Conservation (phyloP, 1,140 invertebrate genomes). For the Drosophila yakuba region DNA sequence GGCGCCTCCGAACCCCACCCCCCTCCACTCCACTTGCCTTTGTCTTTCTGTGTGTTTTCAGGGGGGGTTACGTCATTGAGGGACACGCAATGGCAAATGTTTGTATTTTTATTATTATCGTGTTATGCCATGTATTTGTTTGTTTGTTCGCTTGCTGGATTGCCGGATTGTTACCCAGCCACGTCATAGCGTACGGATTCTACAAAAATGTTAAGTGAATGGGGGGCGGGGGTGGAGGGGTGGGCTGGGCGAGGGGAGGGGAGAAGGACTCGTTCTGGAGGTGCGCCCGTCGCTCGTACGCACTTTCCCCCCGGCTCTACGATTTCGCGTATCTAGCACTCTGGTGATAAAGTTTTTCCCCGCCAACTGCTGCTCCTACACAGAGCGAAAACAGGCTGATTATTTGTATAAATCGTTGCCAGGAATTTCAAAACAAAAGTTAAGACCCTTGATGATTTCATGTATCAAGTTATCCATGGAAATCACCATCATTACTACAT, state of each 20-base stretch:
- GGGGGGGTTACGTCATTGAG: slow-evolving; percentile 67
- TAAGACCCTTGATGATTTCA: too few species aligned
- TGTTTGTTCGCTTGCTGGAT: slow-evolving; percentile 51
- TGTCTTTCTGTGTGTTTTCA: slow-evolving; percentile 22
- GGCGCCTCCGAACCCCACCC: not conserved
- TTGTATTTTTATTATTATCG: slow-evolving; percentile 65
- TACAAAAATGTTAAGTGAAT: not conserved
- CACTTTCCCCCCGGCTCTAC: slow-evolving; percentile 9
- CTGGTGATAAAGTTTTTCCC: slow-evolving; percentile 29
- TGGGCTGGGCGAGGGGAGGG: not conserved
- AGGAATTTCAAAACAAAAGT: too few species aligned
- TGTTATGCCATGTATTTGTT: slow-evolving; percentile 44
- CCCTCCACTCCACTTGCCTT: not conserved
- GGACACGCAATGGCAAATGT: slow-evolving; percentile 75
- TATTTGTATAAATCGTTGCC: not conserved
- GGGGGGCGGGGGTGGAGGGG: too few species aligned
- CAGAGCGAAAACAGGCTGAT: not conserved
- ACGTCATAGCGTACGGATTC: slow-evolving; percentile 27
- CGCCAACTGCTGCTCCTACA: not conserved
- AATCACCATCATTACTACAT: too few species aligned
- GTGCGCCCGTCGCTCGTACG: slow-evolving; percentile 28
- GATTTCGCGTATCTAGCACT: slow-evolving; percentile 20
- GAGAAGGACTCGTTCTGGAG: slow-evolving; percentile 6
- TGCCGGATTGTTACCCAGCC: slow-evolving; percentile 42
- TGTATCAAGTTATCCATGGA: too few species aligned